phyloP scores from a whole-genome alignment of 1,140 invertebrate genomes.

The Ruditapes philippinarum region DNA sequence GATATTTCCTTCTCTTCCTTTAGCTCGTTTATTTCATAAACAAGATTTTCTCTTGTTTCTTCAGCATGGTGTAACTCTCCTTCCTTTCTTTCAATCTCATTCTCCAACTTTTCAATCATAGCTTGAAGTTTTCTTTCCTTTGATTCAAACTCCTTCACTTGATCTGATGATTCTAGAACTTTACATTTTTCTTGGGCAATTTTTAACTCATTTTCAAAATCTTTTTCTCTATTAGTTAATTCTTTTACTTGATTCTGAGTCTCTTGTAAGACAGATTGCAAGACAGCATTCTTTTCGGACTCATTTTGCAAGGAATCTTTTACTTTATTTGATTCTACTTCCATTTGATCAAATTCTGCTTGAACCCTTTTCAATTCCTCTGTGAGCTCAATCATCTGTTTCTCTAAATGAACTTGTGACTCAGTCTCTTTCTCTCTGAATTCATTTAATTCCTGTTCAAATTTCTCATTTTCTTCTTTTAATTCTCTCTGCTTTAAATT shows the following conservation, averaged over 20 bases:
- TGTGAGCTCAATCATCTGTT: not conserved
- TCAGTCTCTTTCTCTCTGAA: not conserved
- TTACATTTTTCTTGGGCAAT: conserved; percentile 53
- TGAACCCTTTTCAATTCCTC: not conserved
- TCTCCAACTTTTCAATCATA: conserved; percentile 66
- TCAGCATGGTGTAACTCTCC: conserved; percentile 52
- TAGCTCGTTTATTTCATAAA: conserved; percentile 74
- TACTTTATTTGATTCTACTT: conserved; percentile 41
- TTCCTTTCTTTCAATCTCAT: conserved; percentile 67
- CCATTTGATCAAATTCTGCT: not conserved
- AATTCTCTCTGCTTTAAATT: not conserved
- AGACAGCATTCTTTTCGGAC: conserved; percentile 46
- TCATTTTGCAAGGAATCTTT: conserved; percentile 59
- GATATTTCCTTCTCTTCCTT: conserved; percentile 76
- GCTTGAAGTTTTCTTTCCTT: conserved; percentile 54
- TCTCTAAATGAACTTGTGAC: not conserved
- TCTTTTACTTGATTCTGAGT: conserved; percentile 64
- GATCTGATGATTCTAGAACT: conserved; percentile 44
- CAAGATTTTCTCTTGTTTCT: conserved; percentile 63
- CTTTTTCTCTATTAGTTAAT: conserved; percentile 44
- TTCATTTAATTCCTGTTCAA: not conserved
- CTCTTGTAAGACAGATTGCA: conserved; percentile 56
- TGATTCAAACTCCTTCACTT: conserved; percentile 34
- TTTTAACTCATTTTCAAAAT: conserved; percentile 47
- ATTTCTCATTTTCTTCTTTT: conserved; percentile 18